Percentiles rank a stretch among this genome's conserved stretches.
Evolutionary conservation across 2,113 vertebrate genomes (phyloP).

Genomic region (Tautogolabrus adspersus): DNA sequence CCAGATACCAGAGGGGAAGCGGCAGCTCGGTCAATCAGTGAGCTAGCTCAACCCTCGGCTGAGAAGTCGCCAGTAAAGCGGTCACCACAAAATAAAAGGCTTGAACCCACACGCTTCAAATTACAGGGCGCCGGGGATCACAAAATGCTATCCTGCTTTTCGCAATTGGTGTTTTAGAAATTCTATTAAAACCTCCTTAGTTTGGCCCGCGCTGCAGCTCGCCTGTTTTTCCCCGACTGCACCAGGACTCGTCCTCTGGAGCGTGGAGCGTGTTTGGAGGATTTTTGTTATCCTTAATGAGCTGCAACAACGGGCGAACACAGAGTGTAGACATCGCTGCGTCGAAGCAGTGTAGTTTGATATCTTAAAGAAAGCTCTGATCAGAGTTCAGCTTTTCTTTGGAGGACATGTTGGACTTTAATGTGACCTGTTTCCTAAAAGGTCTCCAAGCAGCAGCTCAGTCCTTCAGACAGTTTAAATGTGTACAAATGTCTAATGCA

Average conservation of each 20-base stretch:
- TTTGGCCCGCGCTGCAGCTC: slow-evolving; percentile 42
- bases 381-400: too few species aligned
- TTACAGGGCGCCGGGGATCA: slow-evolving; percentile 76
- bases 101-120: slow-evolving; percentile 79
- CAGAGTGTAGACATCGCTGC: neutral
- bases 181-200: slow-evolving; percentile 78
- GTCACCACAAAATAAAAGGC: slow-evolving; percentile 83
- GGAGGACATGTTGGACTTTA: too few species aligned
- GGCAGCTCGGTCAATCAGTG: slow-evolving; percentile 58
- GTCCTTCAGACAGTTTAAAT: too few species aligned
- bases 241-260: slow-evolving; percentile 16
- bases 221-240: slow-evolving; percentile 31
- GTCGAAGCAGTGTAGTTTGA: slow-evolving; percentile 12
- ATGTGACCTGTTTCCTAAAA: too few species aligned
- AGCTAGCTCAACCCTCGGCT: slow-evolving; percentile 57
- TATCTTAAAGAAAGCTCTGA: too few species aligned
- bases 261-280: neutral
- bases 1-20: slow-evolving; percentile 66
- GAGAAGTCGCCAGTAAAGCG: slow-evolving; percentile 76
- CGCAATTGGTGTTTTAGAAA: slow-evolving; percentile 74
- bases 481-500: too few species aligned
- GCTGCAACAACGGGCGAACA: neutral
- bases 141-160: slow-evolving; percentile 79
- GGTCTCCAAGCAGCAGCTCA: too few species aligned
- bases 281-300: slow-evolving; percentile 2